Evolutionary conservation across 2,888 invertebrate species (phyloP).

Genomic region (Agriopis marginaria): DNA sequence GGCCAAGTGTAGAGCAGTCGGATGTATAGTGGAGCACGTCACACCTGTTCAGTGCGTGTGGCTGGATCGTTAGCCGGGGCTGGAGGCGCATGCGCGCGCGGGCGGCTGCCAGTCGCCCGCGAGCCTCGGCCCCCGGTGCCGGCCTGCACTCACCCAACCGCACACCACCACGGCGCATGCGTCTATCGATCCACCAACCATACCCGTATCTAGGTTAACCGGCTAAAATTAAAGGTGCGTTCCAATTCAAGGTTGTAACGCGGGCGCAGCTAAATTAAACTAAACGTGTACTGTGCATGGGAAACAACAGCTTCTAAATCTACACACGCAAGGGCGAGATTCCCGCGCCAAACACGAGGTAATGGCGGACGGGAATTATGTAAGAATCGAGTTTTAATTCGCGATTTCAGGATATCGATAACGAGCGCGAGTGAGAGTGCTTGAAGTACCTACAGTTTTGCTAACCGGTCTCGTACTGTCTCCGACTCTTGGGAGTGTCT

Average conservation of each 20-base stretch:
- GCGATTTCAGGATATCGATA: slow-evolving; percentile 61
- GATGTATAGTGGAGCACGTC: not conserved
- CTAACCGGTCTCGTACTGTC: not conserved
- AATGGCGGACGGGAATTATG: slow-evolving; percentile 81
- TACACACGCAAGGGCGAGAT: slow-evolving; percentile 64
- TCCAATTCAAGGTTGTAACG: slow-evolving; percentile 83
- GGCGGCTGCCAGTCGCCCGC: slow-evolving; percentile 64
- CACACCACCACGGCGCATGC: slow-evolving; percentile 76
- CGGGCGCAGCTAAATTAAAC: slow-evolving; percentile 80
- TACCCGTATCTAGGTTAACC: slow-evolving; percentile 83
- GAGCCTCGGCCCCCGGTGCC: slow-evolving; percentile 59
- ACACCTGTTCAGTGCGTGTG: slow-evolving; percentile 48
- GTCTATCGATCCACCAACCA: slow-evolving; percentile 70
- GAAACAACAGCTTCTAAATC: slow-evolving; percentile 49
- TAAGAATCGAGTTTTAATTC: slow-evolving; percentile 69
- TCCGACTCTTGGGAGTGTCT: slow-evolving; percentile 55
- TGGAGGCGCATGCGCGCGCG: slow-evolving; percentile 53
- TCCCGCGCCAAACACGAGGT: slow-evolving; percentile 66
- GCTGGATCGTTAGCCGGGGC: slow-evolving; percentile 53
- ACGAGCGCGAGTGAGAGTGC: slow-evolving; percentile 40
- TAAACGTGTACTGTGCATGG: slow-evolving; percentile 65
- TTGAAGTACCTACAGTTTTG: slow-evolving; percentile 32
- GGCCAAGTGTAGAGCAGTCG: not conserved
- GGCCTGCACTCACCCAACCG: slow-evolving; percentile 59
- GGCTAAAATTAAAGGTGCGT: slow-evolving; percentile 86